Evolutionary conservation across 2,113 vertebrate species (phyloP).

Genomic region (Caranx melampygus): DNA sequence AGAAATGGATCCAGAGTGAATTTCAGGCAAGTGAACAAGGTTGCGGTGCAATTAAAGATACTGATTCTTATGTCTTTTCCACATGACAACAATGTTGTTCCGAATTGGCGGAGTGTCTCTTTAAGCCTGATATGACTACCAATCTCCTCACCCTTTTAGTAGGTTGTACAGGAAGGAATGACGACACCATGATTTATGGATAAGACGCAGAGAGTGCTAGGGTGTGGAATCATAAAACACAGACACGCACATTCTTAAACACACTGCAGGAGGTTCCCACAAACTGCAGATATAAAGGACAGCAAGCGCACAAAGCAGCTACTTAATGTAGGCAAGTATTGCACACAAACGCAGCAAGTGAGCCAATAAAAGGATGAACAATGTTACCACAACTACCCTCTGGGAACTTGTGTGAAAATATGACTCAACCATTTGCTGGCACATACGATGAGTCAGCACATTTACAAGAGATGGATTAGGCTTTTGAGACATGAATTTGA

Average conservation of each 20-base stretch:
- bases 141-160: conserved; percentile 1
- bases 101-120: conserved; percentile 6
- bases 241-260: conserved; percentile 14
- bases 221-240: conserved; percentile 20
- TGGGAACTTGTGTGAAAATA: conserved; percentile 48
- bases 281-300: conserved; percentile 21
- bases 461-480: conserved; percentile 14
- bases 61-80: background rate
- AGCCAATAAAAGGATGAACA: conserved; percentile 42
- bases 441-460: conserved; percentile 51
- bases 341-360: conserved; percentile 22
- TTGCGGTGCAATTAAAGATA: background rate
- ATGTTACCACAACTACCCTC: conserved; percentile 45
- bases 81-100: background rate
- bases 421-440: conserved; percentile 66
- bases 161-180: background rate
- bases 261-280: background rate
- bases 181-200: conserved; percentile 28
- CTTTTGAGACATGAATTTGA: background rate
- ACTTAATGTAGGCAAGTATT: conserved; percentile 29
- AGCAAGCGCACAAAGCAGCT: conserved; percentile 10
- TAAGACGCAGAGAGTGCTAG: background rate
- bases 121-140: conserved; percentile 16
- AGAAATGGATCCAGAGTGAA: background rate
- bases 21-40: background rate